These are phyloP conservation scores for Oreonectes daqikongensis DNA, from an alignment of 2,797 vertebrate genomes.

Conservation along the genomic window DNA sequence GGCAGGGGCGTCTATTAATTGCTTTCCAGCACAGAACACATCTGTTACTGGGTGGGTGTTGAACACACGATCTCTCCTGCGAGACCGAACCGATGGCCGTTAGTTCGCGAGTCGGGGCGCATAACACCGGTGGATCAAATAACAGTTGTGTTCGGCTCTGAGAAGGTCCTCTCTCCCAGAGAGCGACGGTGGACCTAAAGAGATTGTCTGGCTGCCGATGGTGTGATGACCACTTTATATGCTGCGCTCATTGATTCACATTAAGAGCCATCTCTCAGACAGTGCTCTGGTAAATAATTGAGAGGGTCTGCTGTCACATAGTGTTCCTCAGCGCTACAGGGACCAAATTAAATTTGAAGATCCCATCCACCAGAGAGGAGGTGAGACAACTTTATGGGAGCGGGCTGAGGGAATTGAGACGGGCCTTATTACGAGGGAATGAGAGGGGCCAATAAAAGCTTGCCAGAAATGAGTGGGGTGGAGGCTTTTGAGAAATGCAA, in stretches of 20 bases:
- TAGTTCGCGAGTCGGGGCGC: constrained; percentile 39
- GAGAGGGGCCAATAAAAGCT: constrained; percentile 51
- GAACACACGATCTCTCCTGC: constrained; percentile 18
- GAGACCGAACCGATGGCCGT: constrained; percentile 47
- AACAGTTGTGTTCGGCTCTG: constrained; percentile 44
- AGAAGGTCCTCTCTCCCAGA: constrained; percentile 47
- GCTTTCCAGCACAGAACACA: constrained; percentile 45
- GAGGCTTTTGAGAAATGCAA: constrained; percentile 20
- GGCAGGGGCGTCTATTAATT: constrained; percentile 45
- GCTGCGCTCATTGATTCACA: constrained; percentile 71
- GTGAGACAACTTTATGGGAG: constrained; percentile 56
- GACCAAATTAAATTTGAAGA: constrained; percentile 71
- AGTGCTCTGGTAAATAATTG: constrained; percentile 71
- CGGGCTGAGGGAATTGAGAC: constrained; percentile 36
- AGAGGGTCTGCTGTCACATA: constrained; percentile 65
- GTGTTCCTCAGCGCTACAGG: constrained; percentile 57
- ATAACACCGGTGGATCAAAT: constrained; percentile 57
- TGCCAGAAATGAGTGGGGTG: constrained; percentile 9
- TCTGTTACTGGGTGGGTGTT: constrained; percentile 36
- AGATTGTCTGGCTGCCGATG: constrained; percentile 59
- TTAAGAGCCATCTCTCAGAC: constrained; percentile 70
- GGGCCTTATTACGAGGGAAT: constrained; percentile 58
- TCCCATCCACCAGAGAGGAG: constrained; percentile 57
- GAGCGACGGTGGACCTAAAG: constrained; percentile 58
- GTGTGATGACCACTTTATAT: constrained; percentile 69